Conservation (phyloP, 1,140 invertebrate species). For the Limonius californicus region DNA sequence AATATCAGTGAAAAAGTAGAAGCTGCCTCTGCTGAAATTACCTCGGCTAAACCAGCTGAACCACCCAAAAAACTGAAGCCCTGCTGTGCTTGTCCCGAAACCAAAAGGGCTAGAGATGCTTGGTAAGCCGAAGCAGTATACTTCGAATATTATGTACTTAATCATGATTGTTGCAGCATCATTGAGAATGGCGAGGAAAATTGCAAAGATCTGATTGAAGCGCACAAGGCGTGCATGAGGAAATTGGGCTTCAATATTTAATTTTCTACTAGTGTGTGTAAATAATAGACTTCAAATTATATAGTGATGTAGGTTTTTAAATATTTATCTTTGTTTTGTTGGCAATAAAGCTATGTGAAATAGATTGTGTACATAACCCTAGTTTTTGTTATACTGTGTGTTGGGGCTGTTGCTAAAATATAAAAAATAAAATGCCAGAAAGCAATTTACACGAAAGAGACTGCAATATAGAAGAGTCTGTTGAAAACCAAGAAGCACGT, state of each 20-base stretch:
- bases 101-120: conserved; percentile 82
- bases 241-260: conserved; percentile 92
- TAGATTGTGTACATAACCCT: background rate
- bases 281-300: too few species aligned
- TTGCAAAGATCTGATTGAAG: conserved; percentile 86
- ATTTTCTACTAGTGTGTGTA: too few species aligned
- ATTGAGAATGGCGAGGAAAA: conserved; percentile 91
- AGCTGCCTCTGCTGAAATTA: conserved; percentile 37
- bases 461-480: conserved; percentile 8
- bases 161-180: conserved; percentile 68
- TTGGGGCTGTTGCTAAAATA: background rate
- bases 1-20: conserved; percentile 42
- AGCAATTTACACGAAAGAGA: background rate
- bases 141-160: conserved; percentile 6
- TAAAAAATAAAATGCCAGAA: background rate
- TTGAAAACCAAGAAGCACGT: conserved; percentile 27
- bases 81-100: conserved; percentile 97
- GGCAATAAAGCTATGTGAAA: background rate
- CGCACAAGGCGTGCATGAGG: conserved; percentile 95
- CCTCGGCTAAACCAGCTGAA: conserved; percentile 36
- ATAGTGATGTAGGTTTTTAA: background rate
- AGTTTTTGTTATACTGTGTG: background rate
- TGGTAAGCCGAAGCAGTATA: conserved; percentile 65
- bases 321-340: background rate
- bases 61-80: conserved; percentile 80